phyloP scores from a whole-genome alignment of 2,113 vertebrate species.

The Sarotherodon lohbergeri region DNA sequence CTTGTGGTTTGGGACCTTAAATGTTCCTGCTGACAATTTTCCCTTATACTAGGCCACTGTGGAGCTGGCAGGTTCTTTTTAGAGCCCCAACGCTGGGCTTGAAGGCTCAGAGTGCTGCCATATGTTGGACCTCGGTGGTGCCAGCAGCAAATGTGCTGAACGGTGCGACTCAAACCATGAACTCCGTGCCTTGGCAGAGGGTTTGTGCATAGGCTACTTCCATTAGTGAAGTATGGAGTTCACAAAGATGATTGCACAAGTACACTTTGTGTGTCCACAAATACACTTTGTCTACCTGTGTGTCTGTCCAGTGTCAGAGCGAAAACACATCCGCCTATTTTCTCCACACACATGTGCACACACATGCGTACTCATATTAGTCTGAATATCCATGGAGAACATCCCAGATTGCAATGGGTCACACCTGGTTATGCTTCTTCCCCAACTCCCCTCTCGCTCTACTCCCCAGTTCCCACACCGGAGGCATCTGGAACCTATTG shows the following conservation, averaged over 20 bases:
- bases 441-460: constrained; percentile 55
- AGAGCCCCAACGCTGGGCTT: constrained; percentile 36
- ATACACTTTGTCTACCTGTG: constrained; percentile 8
- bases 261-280: not conserved
- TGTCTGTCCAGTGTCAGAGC: constrained; percentile 29
- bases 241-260: not conserved
- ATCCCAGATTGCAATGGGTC: constrained; percentile 70
- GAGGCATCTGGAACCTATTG: constrained; percentile 78
- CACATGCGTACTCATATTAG: constrained; percentile 20
- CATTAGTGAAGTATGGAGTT: constrained; percentile 7
- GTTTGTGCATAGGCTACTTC: constrained; percentile 31
- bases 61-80: constrained; percentile 63
- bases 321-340: constrained; percentile 25
- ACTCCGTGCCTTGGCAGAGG: constrained; percentile 68
- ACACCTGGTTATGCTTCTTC: constrained; percentile 74
- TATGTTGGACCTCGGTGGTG: constrained; percentile 61
- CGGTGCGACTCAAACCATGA: constrained; percentile 60
- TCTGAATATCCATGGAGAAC: constrained; percentile 58
- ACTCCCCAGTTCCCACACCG: constrained; percentile 69
- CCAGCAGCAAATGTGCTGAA: constrained; percentile 72
- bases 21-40: constrained; percentile 62
- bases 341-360: not conserved
- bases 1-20: constrained; percentile 63
- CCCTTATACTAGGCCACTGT: constrained; percentile 62
- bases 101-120: constrained; percentile 71